phyloP scores from a whole-genome alignment of 2,113 vertebrate genomes.

The Chinchilla lanigera region DNA sequence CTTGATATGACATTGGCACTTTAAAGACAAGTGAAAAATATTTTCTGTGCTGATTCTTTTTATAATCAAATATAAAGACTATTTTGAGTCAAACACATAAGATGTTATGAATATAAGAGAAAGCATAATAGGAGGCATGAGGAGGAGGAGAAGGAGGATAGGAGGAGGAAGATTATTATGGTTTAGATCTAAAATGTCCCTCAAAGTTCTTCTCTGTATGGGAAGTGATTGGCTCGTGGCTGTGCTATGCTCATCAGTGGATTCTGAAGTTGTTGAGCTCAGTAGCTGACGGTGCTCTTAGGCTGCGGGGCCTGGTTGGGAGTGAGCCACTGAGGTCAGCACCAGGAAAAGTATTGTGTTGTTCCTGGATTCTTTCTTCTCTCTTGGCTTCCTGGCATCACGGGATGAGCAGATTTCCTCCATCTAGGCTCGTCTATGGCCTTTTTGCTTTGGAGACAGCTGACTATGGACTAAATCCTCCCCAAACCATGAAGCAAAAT shows the following conservation, averaged over 20 bases:
- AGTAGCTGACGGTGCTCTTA: not conserved
- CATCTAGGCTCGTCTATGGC: accelerated
- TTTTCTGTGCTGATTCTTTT: not conserved
- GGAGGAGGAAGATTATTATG: too few species aligned
- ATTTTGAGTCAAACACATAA: not conserved
- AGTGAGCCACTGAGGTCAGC: not conserved
- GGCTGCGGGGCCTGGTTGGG: not conserved
- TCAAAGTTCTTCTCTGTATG: not conserved
- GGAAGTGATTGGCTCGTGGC: not conserved
- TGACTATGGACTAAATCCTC: not conserved
- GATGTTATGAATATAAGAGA: not conserved
- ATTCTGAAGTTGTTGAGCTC: not conserved
- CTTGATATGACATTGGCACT: not conserved
- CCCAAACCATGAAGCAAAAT: not conserved
- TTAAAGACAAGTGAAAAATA: not conserved
- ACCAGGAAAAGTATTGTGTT: not conserved
- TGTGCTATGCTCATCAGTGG: not conserved
- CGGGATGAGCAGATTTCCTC: not conserved
- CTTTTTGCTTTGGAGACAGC: not conserved
- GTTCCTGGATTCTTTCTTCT: not conserved
- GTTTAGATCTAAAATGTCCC: not conserved
- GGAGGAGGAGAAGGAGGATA: too few species aligned
- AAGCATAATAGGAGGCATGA: too few species aligned
- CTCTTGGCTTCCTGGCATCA: not conserved
- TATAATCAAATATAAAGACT: not conserved